phyloP scores from a whole-genome alignment of 2,888 invertebrate genomes.

The Boloria euphrosyne region DNA sequence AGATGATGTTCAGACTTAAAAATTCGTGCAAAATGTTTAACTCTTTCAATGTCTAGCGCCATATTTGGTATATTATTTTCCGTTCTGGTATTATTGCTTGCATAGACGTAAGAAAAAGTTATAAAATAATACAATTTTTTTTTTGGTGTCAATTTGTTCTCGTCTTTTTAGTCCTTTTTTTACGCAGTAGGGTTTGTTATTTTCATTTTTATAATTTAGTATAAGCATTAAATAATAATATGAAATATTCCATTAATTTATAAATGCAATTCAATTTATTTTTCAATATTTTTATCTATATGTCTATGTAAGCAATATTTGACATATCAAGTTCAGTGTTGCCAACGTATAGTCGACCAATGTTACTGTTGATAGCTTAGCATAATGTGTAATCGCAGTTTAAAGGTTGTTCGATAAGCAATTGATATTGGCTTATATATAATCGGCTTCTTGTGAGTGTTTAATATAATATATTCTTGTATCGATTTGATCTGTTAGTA shows the following conservation, averaged over 20 bases:
- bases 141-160: not conserved
- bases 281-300: not conserved
- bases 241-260: not conserved
- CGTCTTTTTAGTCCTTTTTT: too few relatives aligned
- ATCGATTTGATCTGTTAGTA: constrained; percentile 59
- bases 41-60: constrained; percentile 8
- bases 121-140: not conserved
- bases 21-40: constrained; percentile 13
- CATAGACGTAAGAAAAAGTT: constrained; percentile 5
- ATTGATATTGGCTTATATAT: constrained; percentile 68
- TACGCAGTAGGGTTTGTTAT: too few relatives aligned
- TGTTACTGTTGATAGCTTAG: constrained; percentile 49
- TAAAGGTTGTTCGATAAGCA: constrained; percentile 70
- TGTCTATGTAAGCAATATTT: constrained; percentile 20
- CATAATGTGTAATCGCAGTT: constrained; percentile 44
- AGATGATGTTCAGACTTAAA: constrained; percentile 5
- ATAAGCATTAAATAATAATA: not conserved
- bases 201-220: not conserved
- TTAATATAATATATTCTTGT: constrained; percentile 46
- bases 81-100: constrained; percentile 5
- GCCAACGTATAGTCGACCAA: constrained; percentile 56
- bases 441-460: constrained; percentile 74
- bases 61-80: constrained; percentile 14
- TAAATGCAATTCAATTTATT: not conserved
- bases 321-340: constrained; percentile 48